A percentile compares a stretch with the other conserved stretches of the same genome.
Evolutionary conservation across 1,140 invertebrate genomes (phyloP).

Genomic region (Drosophila truncata): DNA sequence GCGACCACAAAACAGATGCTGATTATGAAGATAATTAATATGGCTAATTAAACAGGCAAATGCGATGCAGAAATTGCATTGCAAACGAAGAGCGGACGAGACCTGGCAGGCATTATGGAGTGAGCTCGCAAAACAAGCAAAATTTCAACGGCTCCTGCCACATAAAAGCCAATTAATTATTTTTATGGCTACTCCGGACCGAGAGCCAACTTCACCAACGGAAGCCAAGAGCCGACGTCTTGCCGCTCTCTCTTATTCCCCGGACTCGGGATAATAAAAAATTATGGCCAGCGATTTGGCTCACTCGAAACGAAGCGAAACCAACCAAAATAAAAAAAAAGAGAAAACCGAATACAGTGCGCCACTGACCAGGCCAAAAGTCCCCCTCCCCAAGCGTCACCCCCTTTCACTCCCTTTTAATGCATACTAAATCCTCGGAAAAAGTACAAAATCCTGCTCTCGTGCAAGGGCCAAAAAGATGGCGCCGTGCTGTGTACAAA

Average conservation of each 20-base stretch:
- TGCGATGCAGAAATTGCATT: slow-evolving; percentile 59
- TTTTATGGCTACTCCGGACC: slow-evolving; percentile 74
- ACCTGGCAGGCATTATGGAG: not conserved
- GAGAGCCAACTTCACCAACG: slow-evolving; percentile 60
- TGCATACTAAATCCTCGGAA: slow-evolving; percentile 45
- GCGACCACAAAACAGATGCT: slow-evolving; percentile 68
- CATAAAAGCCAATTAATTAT: slow-evolving; percentile 83
- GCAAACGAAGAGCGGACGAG: slow-evolving; percentile 1
- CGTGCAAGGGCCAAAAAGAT: slow-evolving; percentile 76
- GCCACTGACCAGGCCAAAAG: slow-evolving; percentile 66
- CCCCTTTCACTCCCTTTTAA: slow-evolving; percentile 13
- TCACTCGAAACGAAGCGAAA: slow-evolving; percentile 61
- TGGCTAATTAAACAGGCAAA: slow-evolving; percentile 70
- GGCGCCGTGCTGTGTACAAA: slow-evolving; percentile 85
- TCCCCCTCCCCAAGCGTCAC: not conserved
- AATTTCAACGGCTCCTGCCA: slow-evolving; percentile 80
- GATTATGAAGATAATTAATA: slow-evolving; percentile 72
- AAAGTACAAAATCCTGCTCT: slow-evolving; percentile 36
- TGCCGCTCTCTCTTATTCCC: slow-evolving; percentile 5
- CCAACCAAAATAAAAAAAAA: slow-evolving; percentile 25
- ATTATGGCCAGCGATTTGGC: slow-evolving; percentile 79
- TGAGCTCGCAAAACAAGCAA: slow-evolving; percentile 46
- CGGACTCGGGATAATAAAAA: slow-evolving; percentile 70
- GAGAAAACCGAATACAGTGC: slow-evolving; percentile 42
- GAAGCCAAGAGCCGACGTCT: slow-evolving; percentile 58